Evolutionary conservation across 2,888 invertebrate species (phyloP).

Genomic region (Synergus umbraculus): DNA sequence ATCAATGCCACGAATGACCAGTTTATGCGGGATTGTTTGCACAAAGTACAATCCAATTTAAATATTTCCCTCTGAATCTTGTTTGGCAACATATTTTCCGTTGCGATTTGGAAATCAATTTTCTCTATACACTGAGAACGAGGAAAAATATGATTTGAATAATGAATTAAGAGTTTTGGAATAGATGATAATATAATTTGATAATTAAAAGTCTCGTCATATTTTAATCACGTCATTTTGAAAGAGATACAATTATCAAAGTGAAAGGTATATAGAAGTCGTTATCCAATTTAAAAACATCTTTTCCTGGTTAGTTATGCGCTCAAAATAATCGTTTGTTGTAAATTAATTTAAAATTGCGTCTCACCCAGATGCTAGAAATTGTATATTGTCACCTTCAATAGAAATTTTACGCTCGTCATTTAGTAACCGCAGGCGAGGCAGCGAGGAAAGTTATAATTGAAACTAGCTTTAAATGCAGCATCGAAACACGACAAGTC

Average conservation of each 20-base stretch:
- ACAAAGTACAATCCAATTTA: conserved; percentile 33
- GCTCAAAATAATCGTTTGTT: neutral
- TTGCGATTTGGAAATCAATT: neutral
- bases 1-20: conserved; percentile 31
- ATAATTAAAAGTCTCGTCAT: too few species aligned
- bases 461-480: conserved; percentile 30
- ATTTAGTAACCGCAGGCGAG: conserved; percentile 49
- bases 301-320: neutral
- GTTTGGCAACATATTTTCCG: neutral
- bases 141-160: too few species aligned
- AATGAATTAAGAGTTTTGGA: too few species aligned
- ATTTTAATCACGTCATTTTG: too few species aligned
- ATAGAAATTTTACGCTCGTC: conserved; percentile 56
- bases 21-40: conserved; percentile 34
- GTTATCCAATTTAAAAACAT: too few species aligned
- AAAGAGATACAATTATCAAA: too few species aligned
- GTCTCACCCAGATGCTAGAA: neutral
- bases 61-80: conserved; percentile 15
- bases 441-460: conserved; percentile 45
- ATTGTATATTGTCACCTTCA: conserved; percentile 50
- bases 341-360: neutral
- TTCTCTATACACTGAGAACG: neutral
- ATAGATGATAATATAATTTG: too few species aligned
- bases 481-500: conserved; percentile 26
- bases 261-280: too few species aligned